Evolutionary conservation across 2,888 invertebrate species (phyloP), one percentile per base, ranked within the genome.

Genomic region (Melinaea menophilus): DNA sequence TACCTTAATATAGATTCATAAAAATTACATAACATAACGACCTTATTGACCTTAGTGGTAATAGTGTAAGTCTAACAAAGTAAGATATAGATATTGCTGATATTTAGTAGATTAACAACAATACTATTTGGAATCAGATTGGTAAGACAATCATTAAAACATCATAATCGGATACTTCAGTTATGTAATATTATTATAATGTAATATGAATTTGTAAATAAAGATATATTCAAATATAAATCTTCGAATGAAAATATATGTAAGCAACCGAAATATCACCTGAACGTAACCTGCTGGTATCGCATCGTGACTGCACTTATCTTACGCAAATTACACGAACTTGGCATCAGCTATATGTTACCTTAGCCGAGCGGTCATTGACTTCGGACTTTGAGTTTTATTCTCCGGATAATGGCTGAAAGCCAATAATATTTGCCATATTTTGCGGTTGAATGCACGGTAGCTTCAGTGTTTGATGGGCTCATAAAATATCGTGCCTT

Each of bases 391-490:
- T 45, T 58, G 62, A 62, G 41, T 62, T 60, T 55, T 65, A 62
- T 60, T 62, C 57, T 60, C 41, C 34, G 59, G 31, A 48, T 58
- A 67, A 60, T 55, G 77, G 78, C 75, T 63, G 58, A 7, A 31
- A 56, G 66, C 58, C 59, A 58, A 63, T 66, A 63, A 61, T 59
- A 61, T 56, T 63, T 65, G 62, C 54, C 57, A 63, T 62, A 66
- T 68, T 70, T 69, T 57, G 61, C 62, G 71, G 75, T 75, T 76
- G 77, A 75, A 68, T 78, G 79, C 80, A 81, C 80, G 80, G 77
- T 79, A 77, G 75, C 75, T 75, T 77, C 82, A 82, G 78, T 75
- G 75, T 78, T 81, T 85, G 80, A 84, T 83, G 79, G 75, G 74
- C 66, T 76, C 77, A 75, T 85, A 81, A 84, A 82, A 80, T 79